Evolutionary conservation across 1,140 invertebrate genomes (phyloP), one percentile per base, ranked within the genome.

Genomic region (Ganaspis sp.): DNA sequence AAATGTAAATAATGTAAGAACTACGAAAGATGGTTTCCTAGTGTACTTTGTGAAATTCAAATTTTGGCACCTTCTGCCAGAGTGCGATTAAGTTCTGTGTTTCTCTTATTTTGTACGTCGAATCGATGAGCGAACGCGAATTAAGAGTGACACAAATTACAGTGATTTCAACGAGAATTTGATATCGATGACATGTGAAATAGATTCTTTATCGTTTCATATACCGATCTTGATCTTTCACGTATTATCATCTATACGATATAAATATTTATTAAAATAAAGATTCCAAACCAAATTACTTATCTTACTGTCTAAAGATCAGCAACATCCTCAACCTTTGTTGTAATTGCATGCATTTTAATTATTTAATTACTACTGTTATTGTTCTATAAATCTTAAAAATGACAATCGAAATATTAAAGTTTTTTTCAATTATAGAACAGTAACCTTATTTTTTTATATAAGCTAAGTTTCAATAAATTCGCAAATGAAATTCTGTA

Each of bases 261-360:
- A 71, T 54, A 80, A 83, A 74, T 83, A 83, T 81, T 83, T 83
- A 83, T 81, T 81, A 83, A 83, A 83, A 83, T 81, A 81, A 83
- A 81, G 76, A 83, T 73, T 83, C 70, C 71, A 80, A 81, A 81
- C 58, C 58, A 64, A 64, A 49, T 17, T 17, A 15, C 12, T 4
- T 45, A 15, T 45, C 11, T 45, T 45, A 15, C n/a, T 38, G 37
- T 38, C 37, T 38, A 5, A 9, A 38, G 9, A 38, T n/a, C n/a
- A n/a, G n/a, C n/a, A n/a, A n/a, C n/a, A n/a, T n/a, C n/a, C n/a
- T n/a, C n/a, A n/a, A n/a, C n/a, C n/a, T n/a, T n/a, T n/a, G n/a
- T n/a, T n/a, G n/a, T n/a, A n/a, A n/a, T n/a, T n/a, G n/a, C n/a
- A n/a, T n/a, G n/a, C n/a, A n/a, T n/a, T n/a, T n/a, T n/a, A n/a